These are phyloP conservation scores for Indicator indicator DNA, from an alignment of 2,113 vertebrate species.

Conservation along the genomic window DNA sequence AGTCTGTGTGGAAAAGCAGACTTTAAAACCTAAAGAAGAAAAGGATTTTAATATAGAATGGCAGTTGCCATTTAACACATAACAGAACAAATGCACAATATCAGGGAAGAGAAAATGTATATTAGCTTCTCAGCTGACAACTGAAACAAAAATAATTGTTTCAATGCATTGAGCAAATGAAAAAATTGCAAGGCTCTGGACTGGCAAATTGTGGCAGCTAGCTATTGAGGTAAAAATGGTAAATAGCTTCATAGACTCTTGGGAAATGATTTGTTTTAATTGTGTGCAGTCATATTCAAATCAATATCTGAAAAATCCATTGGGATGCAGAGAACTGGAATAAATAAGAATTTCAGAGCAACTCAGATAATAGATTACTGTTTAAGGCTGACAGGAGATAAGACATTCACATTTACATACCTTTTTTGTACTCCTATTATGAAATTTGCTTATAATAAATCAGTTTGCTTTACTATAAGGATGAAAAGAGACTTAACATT, in stretches of 20 bases:
- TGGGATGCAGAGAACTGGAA: slow-evolving; percentile 35
- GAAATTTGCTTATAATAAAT: slow-evolving; percentile 3
- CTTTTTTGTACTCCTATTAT: not conserved
- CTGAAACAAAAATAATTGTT: slow-evolving; percentile 34
- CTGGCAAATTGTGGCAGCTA: slow-evolving; percentile 29
- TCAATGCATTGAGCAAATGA: slow-evolving; percentile 32
- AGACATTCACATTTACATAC: slow-evolving; percentile 1
- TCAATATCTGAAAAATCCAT: slow-evolving; percentile 42
- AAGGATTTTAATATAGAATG: not conserved
- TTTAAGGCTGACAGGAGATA: slow-evolving; percentile 38
- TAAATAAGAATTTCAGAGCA: slow-evolving; percentile 44
- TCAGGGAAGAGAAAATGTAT: not conserved
- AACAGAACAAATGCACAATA: not conserved
- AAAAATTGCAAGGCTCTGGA: not conserved
- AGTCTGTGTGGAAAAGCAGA: not conserved
- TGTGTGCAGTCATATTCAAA: slow-evolving; percentile 61
- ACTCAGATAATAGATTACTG: slow-evolving; percentile 13
- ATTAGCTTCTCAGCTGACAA: not conserved
- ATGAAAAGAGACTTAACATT: slow-evolving; percentile 6
- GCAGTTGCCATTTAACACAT: not conserved
- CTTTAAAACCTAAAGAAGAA: not conserved
- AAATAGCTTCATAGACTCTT: slow-evolving; percentile 48
- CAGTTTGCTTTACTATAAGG: not conserved
- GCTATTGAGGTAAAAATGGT: slow-evolving; percentile 32
- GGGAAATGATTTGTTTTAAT: slow-evolving; percentile 62